Percentiles rank a stretch among this genome's conserved stretches.
Evolutionary conservation across 2,888 invertebrate genomes (phyloP).

Genomic region (Athalia cordata): DNA sequence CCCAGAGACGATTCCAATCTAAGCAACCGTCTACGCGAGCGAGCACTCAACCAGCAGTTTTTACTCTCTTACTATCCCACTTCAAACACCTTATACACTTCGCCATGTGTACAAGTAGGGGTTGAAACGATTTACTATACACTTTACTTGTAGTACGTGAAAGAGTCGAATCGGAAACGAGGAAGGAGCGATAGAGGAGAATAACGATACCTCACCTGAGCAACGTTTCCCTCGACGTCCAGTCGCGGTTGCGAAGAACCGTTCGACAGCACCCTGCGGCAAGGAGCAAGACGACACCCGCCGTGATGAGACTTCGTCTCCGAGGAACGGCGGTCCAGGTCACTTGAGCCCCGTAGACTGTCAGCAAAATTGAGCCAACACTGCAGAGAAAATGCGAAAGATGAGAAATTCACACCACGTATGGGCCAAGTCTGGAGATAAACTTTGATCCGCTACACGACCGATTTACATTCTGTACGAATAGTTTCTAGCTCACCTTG

Average conservation of each 20-base stretch:
- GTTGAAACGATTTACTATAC: too few species aligned
- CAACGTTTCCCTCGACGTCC: conserved; percentile 85
- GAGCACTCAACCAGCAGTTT: conserved; percentile 11
- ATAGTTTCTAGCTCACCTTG: conserved; percentile 77
- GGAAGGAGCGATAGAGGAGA: not conserved
- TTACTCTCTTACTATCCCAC: not conserved
- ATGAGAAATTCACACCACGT: not conserved
- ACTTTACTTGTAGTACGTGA: not conserved
- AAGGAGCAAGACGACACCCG: conserved; percentile 77
- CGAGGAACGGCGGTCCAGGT: conserved; percentile 77
- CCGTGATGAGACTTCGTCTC: conserved; percentile 74
- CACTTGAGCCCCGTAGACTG: conserved; percentile 84
- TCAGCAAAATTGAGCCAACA: conserved; percentile 86
- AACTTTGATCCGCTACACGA: too few species aligned
- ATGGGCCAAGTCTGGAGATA: too few species aligned
- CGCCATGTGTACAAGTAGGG: too few species aligned
- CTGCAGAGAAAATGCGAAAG: conserved; percentile 73
- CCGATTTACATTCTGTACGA: too few species aligned
- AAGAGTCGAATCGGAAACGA: not conserved
- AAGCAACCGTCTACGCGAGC: conserved; percentile 32
- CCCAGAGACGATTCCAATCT: conserved; percentile 41
- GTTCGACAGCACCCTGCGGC: conserved; percentile 81
- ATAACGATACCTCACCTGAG: conserved; percentile 77
- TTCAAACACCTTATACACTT: too few species aligned
- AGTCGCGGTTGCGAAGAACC: conserved; percentile 83